Conservation (phyloP, 2,113 vertebrate genomes). For the Coptodon bakossiorum region DNA sequence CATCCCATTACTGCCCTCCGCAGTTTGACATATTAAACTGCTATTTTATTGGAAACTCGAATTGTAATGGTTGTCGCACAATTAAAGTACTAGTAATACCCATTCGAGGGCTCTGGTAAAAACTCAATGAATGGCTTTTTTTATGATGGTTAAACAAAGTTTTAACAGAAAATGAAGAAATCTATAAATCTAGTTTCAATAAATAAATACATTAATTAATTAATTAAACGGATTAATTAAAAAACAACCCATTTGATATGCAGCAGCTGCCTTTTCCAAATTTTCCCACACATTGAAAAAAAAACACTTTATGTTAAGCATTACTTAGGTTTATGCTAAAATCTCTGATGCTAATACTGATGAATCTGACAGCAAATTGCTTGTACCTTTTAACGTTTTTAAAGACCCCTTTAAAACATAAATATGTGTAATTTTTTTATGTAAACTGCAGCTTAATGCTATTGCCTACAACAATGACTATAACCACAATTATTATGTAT, state of each 20-base stretch:
- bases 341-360: not conserved
- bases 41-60: not conserved
- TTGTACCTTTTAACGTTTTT: not conserved
- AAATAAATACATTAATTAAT: not conserved
- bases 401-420: not conserved
- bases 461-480: not conserved
- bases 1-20: not conserved
- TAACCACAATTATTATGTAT: not conserved
- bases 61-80: not conserved
- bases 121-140: not conserved
- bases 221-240: not conserved
- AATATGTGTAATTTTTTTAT: not conserved
- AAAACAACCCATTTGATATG: not conserved
- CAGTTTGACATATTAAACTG: not conserved
- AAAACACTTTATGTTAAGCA: not conserved
- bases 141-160: not conserved
- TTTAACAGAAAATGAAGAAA: not conserved
- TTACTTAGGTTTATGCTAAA: not conserved
- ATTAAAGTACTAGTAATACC: not conserved
- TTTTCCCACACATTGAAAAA: not conserved
- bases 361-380: not conserved
- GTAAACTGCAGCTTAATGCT: not conserved
- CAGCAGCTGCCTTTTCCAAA: not conserved
- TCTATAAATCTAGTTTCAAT: not conserved
- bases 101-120: not conserved